phyloP scores from a whole-genome alignment of 2,797 vertebrate species.

The Pelochelys cantorii region DNA sequence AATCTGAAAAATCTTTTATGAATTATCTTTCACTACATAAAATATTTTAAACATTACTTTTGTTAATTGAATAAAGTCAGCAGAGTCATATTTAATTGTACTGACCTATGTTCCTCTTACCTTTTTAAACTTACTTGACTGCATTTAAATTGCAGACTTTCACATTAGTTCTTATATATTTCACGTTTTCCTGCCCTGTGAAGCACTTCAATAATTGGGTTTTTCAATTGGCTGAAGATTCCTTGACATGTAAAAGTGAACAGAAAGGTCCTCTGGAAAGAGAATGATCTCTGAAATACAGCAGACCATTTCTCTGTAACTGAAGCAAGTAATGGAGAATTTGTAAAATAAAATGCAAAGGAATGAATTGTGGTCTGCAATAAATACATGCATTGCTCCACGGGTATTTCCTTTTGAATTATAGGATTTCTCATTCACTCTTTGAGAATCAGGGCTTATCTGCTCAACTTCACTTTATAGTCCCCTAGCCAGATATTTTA shows the following conservation, averaged over 20 bases:
- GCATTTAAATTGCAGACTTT: conserved; percentile 59
- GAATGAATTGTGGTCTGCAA: conserved; percentile 20
- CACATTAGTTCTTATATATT: conserved; percentile 54
- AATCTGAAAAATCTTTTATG: not conserved
- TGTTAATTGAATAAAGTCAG: not conserved
- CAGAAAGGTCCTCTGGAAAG: conserved; percentile 23
- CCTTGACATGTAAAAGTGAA: conserved; percentile 19
- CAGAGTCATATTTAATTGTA: conserved; percentile 2
- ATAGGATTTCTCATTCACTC: not conserved
- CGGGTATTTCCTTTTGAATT: conserved; percentile 43
- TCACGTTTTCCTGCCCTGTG: conserved; percentile 46
- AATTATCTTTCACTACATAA: conserved; percentile 5
- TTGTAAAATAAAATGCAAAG: conserved; percentile 56
- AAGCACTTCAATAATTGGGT: conserved; percentile 64
- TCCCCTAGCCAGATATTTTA: not conserved
- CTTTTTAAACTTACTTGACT: conserved; percentile 38
- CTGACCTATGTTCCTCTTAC: conserved; percentile 41
- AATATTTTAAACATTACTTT: not conserved
- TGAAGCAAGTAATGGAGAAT: conserved; percentile 63
- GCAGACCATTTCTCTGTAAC: conserved; percentile 36
- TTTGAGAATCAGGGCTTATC: conserved; percentile 16
- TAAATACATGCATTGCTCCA: not conserved
- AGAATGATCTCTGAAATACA: conserved; percentile 33
- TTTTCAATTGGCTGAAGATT: conserved; percentile 67
- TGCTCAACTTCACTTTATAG: conserved; percentile 53